phyloP scores from a whole-genome alignment of 1,140 invertebrate species.

The Drosophila sturtevanti region DNA sequence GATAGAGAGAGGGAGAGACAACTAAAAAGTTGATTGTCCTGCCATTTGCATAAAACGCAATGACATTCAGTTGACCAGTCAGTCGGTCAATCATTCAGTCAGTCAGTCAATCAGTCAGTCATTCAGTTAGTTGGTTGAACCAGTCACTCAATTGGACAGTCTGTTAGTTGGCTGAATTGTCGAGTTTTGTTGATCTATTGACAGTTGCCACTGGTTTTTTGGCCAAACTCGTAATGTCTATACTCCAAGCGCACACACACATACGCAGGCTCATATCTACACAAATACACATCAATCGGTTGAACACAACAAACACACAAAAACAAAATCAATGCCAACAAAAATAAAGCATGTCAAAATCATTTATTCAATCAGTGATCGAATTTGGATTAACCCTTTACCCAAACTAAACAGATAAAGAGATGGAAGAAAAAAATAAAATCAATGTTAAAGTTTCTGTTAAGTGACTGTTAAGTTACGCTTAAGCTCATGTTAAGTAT shows the following conservation, averaged over 20 bases:
- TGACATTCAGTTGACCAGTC: conserved; percentile 22
- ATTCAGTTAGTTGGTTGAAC: neutral
- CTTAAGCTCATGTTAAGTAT: too few relatives aligned
- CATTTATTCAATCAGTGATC: neutral
- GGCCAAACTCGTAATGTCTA: conserved; percentile 43
- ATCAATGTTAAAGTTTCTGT: too few relatives aligned
- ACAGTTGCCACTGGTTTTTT: conserved; percentile 34
- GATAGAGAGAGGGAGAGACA: conserved; percentile 11
- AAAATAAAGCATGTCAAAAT: neutral
- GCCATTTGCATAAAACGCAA: conserved; percentile 70
- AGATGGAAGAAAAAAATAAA: too few relatives aligned
- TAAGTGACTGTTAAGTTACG: too few relatives aligned
- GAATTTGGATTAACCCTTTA: neutral
- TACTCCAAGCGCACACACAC: conserved; percentile 39
- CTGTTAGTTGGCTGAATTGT: conserved; percentile 22
- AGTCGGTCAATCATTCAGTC: conserved; percentile 17
- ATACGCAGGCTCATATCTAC: conserved; percentile 6
- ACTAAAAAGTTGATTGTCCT: conserved; percentile 66
- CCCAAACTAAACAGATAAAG: too few relatives aligned
- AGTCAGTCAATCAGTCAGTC: conserved; percentile 19
- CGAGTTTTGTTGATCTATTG: conserved; percentile 68
- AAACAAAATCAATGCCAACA: conserved; percentile 57
- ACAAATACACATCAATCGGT: neutral
- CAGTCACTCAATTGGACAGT: conserved; percentile 16
- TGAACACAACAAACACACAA: neutral